A percentile compares a stretch with the other conserved stretches of the same genome.
phyloP scores from a whole-genome alignment of 2,888 invertebrate genomes.

The Vesta saturnalis region DNA sequence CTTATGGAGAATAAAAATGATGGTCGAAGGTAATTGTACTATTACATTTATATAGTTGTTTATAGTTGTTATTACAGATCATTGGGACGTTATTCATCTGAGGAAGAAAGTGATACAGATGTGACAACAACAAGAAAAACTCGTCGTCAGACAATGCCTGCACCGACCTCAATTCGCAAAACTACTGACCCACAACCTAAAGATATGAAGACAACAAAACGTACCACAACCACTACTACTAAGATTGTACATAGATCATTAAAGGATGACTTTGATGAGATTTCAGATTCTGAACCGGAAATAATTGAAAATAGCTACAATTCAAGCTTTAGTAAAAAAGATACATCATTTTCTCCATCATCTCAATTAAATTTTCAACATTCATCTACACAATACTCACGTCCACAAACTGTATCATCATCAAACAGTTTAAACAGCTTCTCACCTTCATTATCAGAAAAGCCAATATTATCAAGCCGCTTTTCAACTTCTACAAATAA shows the following conservation, averaged over 20 bases:
- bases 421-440: conserved; percentile 2
- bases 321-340: too few species aligned
- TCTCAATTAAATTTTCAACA: conserved; percentile 15
- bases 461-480: conserved; percentile 16
- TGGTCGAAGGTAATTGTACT: conserved; percentile 45
- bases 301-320: conserved; percentile 56
- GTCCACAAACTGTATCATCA: conserved; percentile 15
- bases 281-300: conserved; percentile 76
- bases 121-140: conserved; percentile 58
- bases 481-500: conserved; percentile 44
- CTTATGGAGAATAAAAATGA: conserved; percentile 71
- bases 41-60: neutral
- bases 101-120: conserved; percentile 72
- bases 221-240: conserved; percentile 65
- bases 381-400: conserved; percentile 19
- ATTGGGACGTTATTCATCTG: conserved; percentile 72
- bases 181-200: conserved; percentile 10
- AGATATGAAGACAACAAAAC: conserved; percentile 28
- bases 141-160: conserved; percentile 60
- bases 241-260: conserved; percentile 61
- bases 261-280: conserved; percentile 73
- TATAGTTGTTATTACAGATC: conserved; percentile 54
- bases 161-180: conserved; percentile 55
- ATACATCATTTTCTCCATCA: conserved; percentile 21
- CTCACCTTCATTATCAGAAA: neutral